Evolutionary conservation across 2,113 vertebrate species (phyloP), one percentile per base, ranked within the genome.

Genomic region (Festucalex cinctus): DNA sequence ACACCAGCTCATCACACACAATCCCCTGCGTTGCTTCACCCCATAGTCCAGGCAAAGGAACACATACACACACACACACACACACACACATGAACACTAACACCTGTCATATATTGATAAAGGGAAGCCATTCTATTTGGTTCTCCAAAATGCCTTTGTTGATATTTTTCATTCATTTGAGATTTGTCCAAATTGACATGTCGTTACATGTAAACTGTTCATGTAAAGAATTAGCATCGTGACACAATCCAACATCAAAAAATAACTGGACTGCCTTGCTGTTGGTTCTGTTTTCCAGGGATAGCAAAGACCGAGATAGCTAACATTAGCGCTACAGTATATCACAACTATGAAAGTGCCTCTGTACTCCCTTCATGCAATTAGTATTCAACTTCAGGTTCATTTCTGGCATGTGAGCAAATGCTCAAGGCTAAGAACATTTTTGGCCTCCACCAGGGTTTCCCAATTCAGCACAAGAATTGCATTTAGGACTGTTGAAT

Each of bases 211-310:
- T 81, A 82, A 84, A 81, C 16, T 82, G 84, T 86, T 84, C 76
- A 76, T 76, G 80, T 79, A 71, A 17, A 72, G 54, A 84, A 88
- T 75, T 86, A 77, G 70, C 72, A 79, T 75, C 74, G 67, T 78
- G 83, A 86, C 82, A 83, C 73, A 70, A 87, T 78, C 66, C 70
- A 80, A 76, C 74, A 80, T 92, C 90, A 90, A 71, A 89, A 91
- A 93, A 92, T 92, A 91, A 92, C 92, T 93, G 88, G 91, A 92
- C 91, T 92, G 91, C 90, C 90, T 76, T 68, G 85, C 84, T 87
- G 84, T 87, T 83, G 78, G 86, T 89, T 91, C 85, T 82, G 64
- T 79, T 85, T 86, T 85, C 85, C 91, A 91, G 89, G 87, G 88
- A 90, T 83, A 70, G 74, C 83, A 58, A 82, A 74, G 79, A 77